A percentile compares a stretch with the other conserved stretches of the same genome.
phyloP scores from a whole-genome alignment of 2,888 invertebrate species.

The Mimachlamys varia region DNA sequence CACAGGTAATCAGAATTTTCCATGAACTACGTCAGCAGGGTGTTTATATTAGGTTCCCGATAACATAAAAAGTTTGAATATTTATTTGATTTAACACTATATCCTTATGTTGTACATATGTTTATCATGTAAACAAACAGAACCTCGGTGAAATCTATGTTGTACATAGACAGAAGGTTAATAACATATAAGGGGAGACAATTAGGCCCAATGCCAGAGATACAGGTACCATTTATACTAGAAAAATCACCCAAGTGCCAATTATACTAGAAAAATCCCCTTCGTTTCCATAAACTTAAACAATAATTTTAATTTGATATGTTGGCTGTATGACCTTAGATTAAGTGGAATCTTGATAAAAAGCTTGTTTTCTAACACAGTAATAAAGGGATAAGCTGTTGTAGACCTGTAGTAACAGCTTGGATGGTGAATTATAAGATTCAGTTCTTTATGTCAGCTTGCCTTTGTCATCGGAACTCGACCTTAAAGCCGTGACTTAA shows the following conservation, averaged over 20 bases:
- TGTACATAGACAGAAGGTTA: background rate
- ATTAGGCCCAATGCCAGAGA: background rate
- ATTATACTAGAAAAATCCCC: no score
- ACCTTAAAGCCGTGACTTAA: background rate
- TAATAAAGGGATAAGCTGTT: background rate
- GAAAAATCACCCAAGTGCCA: no score
- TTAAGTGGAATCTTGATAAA: no score
- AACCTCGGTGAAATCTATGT: no score
- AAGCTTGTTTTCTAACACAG: no score
- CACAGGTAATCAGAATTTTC: background rate
- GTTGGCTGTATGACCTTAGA: no score
- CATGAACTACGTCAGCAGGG: background rate
- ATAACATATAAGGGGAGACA: background rate
- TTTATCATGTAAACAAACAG: background rate
- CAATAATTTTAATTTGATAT: no score
- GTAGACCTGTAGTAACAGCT: background rate
- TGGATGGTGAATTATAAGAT: slow-evolving; percentile 6
- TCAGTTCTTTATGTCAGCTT: background rate
- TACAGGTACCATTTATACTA: no score
- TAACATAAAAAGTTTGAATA: background rate
- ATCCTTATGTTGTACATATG: background rate
- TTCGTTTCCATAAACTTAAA: no score
- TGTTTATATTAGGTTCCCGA: background rate
- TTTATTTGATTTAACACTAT: background rate
- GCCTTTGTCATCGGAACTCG: background rate